Evolutionary conservation across 2,888 invertebrate genomes (phyloP).

Genomic region (Pyrgus malvae): DNA sequence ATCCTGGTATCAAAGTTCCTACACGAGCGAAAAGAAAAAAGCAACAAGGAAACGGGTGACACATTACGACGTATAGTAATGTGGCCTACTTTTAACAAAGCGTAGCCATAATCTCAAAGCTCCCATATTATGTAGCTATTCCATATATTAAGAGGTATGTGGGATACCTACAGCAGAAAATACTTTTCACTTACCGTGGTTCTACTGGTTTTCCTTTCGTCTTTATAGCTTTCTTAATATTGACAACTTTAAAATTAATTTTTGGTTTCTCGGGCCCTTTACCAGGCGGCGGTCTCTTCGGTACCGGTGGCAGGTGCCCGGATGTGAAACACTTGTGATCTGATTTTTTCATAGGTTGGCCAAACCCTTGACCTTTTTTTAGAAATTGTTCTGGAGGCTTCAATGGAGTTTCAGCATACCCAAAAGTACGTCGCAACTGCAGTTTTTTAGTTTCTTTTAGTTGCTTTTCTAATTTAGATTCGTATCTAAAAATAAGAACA

Average conservation of each 20-base stretch:
- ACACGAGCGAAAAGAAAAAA: too few relatives aligned
- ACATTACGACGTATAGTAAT: too few relatives aligned
- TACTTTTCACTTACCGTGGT: slow-evolving; percentile 69
- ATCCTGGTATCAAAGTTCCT: too few relatives aligned
- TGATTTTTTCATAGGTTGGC: slow-evolving; percentile 61
- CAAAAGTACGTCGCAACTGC: slow-evolving; percentile 83
- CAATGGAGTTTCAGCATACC: slow-evolving; percentile 83
- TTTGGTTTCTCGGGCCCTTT: slow-evolving; percentile 55
- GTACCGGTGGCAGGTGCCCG: slow-evolving; percentile 72
- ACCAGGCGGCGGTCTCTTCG: slow-evolving; percentile 58
- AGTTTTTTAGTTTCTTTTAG: slow-evolving; percentile 66
- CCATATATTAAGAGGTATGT: too few relatives aligned
- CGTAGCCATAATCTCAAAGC: too few relatives aligned
- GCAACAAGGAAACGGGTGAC: too few relatives aligned
- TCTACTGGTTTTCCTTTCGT: slow-evolving; percentile 79
- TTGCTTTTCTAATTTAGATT: slow-evolving; percentile 75
- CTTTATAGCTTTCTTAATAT: slow-evolving; percentile 82
- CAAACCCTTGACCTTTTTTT: slow-evolving; percentile 82
- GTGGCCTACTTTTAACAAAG: too few relatives aligned
- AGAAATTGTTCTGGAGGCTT: slow-evolving; percentile 83
- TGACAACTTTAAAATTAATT: slow-evolving; percentile 81
- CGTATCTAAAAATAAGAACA: slow-evolving; percentile 58
- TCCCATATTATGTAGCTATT: too few relatives aligned
- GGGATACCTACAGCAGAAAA: too few relatives aligned
- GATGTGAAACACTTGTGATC: slow-evolving; percentile 63